These are phyloP conservation scores for Acrocephalus kingi DNA, from an alignment of 2,113 vertebrate species.

Conservation along the genomic window DNA sequence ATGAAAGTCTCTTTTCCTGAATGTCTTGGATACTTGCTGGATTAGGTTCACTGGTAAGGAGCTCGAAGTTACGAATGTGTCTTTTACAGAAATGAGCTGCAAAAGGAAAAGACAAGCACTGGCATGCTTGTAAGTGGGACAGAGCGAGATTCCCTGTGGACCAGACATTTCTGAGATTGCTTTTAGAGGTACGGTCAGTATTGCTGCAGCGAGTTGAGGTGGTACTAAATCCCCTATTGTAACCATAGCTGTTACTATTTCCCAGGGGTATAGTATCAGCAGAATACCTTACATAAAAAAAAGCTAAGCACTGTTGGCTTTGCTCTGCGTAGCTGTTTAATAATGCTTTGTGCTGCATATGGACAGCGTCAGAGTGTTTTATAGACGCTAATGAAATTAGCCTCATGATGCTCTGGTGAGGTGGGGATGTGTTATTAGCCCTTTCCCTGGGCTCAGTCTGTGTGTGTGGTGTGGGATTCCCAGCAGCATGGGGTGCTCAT, in stretches of 20 bases:
- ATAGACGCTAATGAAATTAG: neutral
- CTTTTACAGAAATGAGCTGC: slow-evolving; percentile 55
- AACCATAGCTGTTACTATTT: neutral
- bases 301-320: neutral
- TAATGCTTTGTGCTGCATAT: neutral
- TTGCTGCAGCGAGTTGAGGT: neutral
- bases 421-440: neutral
- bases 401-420: neutral
- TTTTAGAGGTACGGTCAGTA: neutral
- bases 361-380: neutral
- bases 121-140: slow-evolving; percentile 10
- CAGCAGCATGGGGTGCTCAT: fast-evolving
- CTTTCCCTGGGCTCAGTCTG: neutral
- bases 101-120: slow-evolving; percentile 37
- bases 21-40: slow-evolving; percentile 48
- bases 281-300: slow-evolving; percentile 45
- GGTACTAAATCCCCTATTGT: neutral
- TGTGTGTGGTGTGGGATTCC: neutral
- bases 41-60: slow-evolving; percentile 46
- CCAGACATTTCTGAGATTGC: neutral
- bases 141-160: neutral
- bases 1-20: slow-evolving; percentile 58
- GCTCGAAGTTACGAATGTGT: slow-evolving; percentile 55
- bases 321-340: slow-evolving; percentile 16
- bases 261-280: slow-evolving; percentile 9